phyloP scores from a whole-genome alignment of 2,797 vertebrate genomes.

The Ptychobarbus kaznakovi region DNA sequence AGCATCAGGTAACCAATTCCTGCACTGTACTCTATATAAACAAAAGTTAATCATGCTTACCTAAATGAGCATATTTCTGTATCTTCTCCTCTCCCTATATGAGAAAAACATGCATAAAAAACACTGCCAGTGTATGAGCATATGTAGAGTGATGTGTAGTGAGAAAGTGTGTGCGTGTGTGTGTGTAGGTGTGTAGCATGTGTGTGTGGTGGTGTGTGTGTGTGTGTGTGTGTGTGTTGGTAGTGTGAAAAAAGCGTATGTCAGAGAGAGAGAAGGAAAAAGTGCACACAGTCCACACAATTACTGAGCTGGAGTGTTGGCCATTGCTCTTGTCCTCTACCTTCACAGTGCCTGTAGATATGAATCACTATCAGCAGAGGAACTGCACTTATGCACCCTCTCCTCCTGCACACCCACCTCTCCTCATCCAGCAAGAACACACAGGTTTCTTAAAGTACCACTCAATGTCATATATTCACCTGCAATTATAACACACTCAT shows the following conservation, averaged over 20 bases:
- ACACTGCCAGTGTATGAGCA: background rate
- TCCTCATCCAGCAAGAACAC: slow-evolving; percentile 9
- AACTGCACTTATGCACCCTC: background rate
- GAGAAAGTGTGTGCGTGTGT: background rate
- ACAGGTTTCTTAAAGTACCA: background rate
- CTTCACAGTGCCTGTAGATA: slow-evolving; percentile 24
- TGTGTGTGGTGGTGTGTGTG: background rate
- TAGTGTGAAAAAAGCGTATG: background rate
- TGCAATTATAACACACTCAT: background rate
- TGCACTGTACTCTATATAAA: background rate
- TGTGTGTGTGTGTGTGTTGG: background rate
- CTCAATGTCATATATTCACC: background rate
- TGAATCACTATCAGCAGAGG: slow-evolving; percentile 31
- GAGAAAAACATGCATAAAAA: background rate
- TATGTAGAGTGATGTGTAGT: background rate
- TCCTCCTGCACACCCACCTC: background rate
- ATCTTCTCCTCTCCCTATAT: background rate
- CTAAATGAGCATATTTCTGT: background rate
- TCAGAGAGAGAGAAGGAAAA: background rate
- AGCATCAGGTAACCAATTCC: background rate
- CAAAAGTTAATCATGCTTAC: background rate
- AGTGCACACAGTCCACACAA: background rate
- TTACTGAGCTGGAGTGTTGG: background rate
- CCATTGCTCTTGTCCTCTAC: background rate
- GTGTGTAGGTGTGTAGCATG: background rate